phyloP scores from a whole-genome alignment of 2,797 vertebrate genomes.

The Peromyscus melanophrys region DNA sequence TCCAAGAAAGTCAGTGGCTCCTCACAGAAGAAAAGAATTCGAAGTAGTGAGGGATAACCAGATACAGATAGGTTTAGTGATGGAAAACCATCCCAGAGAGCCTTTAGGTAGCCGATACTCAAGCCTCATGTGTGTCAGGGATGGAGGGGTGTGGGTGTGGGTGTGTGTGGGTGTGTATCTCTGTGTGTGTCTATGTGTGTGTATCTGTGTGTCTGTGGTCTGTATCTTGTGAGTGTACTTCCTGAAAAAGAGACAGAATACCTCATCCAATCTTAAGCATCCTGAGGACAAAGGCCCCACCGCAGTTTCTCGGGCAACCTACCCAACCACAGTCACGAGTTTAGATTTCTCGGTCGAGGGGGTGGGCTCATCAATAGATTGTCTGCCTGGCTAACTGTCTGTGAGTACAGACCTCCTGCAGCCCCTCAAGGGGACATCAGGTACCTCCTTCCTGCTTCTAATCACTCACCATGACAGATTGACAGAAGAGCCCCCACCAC shows the following conservation, averaged over 20 bases:
- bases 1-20: neutral
- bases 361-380: neutral
- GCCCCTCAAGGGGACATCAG: neutral
- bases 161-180: neutral
- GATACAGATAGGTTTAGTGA: neutral
- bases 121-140: neutral
- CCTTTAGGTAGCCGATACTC: neutral
- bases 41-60: neutral
- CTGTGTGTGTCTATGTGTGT: neutral
- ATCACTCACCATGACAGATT: conserved; percentile 80
- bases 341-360: neutral
- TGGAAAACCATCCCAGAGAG: neutral
- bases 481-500: conserved; percentile 81
- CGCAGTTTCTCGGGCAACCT: neutral
- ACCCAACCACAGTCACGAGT: neutral
- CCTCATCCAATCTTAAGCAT: neutral
- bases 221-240: neutral
- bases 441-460: conserved; percentile 26
- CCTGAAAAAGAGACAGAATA: neutral
- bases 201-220: neutral
- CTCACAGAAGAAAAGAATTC: neutral
- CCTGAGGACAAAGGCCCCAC: neutral
- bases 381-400: neutral
- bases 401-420: neutral
- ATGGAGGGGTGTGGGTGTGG: neutral